Conservation (phyloP, 2,113 vertebrate genomes). For the Silurus asotus region DNA sequence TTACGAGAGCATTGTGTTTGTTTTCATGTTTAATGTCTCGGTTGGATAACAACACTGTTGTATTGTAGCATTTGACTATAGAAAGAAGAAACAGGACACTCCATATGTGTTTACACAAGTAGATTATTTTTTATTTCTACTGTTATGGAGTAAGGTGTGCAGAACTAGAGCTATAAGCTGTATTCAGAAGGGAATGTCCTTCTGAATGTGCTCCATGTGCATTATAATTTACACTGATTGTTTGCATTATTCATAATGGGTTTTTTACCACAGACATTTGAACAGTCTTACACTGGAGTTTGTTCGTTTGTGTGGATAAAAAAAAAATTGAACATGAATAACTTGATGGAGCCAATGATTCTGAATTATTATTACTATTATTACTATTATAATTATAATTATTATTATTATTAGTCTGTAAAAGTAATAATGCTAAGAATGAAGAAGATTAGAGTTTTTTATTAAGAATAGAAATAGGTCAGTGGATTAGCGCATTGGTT, state of each 20-base stretch:
- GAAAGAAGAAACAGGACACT: slow-evolving; percentile 29
- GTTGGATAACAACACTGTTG: slow-evolving; percentile 41
- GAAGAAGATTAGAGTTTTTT: background rate
- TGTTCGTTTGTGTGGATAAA: background rate
- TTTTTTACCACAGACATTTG: background rate
- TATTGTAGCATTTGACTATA: slow-evolving; percentile 50
- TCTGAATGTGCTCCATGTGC: background rate
- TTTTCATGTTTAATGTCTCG: slow-evolving; percentile 27
- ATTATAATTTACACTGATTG: slow-evolving; percentile 2
- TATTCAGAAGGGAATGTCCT: background rate
- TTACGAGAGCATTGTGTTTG: slow-evolving; percentile 3
- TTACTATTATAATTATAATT: background rate
- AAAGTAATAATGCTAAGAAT: background rate
- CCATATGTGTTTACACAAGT: slow-evolving; percentile 32
- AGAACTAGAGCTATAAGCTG: slow-evolving; percentile 7
- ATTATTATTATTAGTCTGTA: background rate
- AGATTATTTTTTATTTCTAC: slow-evolving; percentile 37
- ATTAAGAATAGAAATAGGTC: background rate
- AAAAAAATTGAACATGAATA: background rate
- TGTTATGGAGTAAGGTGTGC: background rate
- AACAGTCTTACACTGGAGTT: background rate
- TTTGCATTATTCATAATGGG: background rate
- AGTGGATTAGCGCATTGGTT: slow-evolving; percentile 70
- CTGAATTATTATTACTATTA: background rate
- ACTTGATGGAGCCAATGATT: background rate